Conservation (phyloP, 2,888 invertebrate species). For the Aphelenchoides bicaudatus region DNA sequence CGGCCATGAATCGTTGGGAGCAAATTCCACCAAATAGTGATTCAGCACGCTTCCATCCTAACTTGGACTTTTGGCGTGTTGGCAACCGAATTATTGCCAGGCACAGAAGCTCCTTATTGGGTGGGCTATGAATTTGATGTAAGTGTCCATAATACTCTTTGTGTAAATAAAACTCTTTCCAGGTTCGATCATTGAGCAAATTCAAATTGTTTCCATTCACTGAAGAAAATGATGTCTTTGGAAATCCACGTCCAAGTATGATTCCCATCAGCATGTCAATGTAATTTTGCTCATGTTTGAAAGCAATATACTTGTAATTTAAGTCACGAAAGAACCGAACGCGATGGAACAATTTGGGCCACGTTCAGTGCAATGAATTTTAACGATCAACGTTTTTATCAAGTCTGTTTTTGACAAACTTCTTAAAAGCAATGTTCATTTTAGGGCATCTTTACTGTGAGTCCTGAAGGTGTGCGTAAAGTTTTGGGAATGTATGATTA, state of each 20-base stretch:
- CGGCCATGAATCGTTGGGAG: conserved; percentile 57
- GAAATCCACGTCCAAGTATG: conserved; percentile 51
- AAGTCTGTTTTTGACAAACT: conserved; percentile 33
- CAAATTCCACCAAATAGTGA: conserved; percentile 41
- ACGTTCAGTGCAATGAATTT: conserved; percentile 60
- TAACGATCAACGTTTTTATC: conserved; percentile 57
- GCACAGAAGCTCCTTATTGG: conserved; percentile 60
- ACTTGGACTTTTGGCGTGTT: conserved; percentile 60
- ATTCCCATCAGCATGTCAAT: conserved; percentile 60
- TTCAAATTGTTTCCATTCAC: conserved; percentile 58
- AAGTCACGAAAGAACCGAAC: conserved; percentile 53
- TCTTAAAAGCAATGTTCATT: conserved; percentile 24
- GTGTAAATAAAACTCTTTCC: neutral
- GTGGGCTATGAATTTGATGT: conserved; percentile 60
- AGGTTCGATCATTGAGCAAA: conserved; percentile 52
- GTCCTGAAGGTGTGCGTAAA: conserved; percentile 48
- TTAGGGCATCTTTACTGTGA: conserved; percentile 59
- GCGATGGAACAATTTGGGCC: conserved; percentile 58
- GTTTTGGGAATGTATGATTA: conserved; percentile 59
- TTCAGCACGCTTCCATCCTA: conserved; percentile 57
- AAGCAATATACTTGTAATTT: no score
- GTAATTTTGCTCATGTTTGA: no score
- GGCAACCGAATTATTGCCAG: conserved; percentile 50
- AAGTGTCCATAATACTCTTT: conserved; percentile 18
- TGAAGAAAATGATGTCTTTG: conserved; percentile 58